phyloP scores from a whole-genome alignment of 1,140 invertebrate species.

The Campoletis sonorensis region DNA sequence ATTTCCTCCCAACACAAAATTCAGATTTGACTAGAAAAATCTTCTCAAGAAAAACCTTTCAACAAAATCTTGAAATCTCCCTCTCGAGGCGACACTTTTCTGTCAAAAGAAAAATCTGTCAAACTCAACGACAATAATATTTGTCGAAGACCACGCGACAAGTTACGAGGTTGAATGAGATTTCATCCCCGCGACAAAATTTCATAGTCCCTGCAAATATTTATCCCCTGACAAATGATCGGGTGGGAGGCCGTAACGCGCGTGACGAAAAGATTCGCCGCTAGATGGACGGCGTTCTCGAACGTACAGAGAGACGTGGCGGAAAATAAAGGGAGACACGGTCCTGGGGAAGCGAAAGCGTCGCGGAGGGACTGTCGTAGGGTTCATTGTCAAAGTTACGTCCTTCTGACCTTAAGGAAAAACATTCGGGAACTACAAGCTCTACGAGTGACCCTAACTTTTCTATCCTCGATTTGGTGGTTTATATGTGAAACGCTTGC shows the following conservation, averaged over 20 bases:
- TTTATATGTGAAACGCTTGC: conserved; percentile 47
- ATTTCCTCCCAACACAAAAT: too few species aligned
- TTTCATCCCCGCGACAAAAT: conserved; percentile 2
- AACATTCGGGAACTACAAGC: neutral
- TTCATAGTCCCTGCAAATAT: neutral
- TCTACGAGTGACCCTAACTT: neutral
- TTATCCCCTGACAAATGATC: conserved; percentile 35
- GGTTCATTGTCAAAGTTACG: neutral
- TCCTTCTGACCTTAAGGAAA: neutral
- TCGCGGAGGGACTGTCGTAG: neutral
- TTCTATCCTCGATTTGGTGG: neutral
- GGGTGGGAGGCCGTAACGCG: conserved; percentile 14
- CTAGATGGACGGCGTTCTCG: conserved; percentile 1
- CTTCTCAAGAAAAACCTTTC: too few species aligned
- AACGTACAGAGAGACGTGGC: neutral
- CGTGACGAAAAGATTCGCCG: conserved; percentile 35
- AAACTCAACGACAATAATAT: too few species aligned
- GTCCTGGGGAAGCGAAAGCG: neutral
- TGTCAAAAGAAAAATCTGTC: too few species aligned
- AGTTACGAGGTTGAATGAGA: neutral
- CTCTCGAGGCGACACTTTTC: too few species aligned
- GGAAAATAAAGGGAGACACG: neutral
- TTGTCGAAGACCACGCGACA: too few species aligned
- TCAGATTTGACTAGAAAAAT: too few species aligned
- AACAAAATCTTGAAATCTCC: too few species aligned